Evolutionary conservation across 2,797 vertebrate species (phyloP).

Genomic region (Glossophaga mutica): DNA sequence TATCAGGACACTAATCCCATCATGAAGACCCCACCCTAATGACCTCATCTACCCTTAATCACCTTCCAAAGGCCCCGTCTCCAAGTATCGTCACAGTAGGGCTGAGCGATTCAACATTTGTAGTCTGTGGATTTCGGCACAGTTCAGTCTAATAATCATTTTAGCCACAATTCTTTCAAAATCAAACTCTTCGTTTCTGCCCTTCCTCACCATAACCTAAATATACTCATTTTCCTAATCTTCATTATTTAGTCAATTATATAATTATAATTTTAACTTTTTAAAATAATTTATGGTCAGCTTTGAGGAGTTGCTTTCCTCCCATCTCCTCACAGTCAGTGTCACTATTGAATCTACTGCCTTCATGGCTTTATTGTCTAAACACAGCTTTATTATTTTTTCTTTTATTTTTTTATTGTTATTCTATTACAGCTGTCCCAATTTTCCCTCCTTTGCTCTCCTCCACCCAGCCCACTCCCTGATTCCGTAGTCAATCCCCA

Average conservation of each 20-base stretch:
- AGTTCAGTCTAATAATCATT: neutral
- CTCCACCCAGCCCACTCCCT: neutral
- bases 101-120: neutral
- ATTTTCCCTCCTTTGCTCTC: neutral
- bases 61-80: neutral
- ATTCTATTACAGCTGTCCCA: neutral
- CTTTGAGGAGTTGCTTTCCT: neutral
- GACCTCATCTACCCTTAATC: neutral
- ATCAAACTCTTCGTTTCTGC: neutral
- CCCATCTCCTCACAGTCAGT: rapidly evolving
- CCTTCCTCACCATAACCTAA: neutral
- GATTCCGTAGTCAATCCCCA: neutral
- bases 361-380: neutral
- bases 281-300: neutral
- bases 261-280: neutral
- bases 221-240: neutral
- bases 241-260: neutral
- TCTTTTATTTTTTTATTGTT: too few species aligned
- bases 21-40: neutral
- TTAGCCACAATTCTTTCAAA: neutral
- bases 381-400: neutral
- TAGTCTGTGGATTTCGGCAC: neutral
- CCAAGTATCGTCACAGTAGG: neutral
- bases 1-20: neutral
- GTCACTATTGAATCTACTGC: neutral